A percentile compares a stretch with the other conserved stretches of the same genome.
phyloP scores from a whole-genome alignment of 2,113 vertebrate genomes.

The Grallaria varia region DNA sequence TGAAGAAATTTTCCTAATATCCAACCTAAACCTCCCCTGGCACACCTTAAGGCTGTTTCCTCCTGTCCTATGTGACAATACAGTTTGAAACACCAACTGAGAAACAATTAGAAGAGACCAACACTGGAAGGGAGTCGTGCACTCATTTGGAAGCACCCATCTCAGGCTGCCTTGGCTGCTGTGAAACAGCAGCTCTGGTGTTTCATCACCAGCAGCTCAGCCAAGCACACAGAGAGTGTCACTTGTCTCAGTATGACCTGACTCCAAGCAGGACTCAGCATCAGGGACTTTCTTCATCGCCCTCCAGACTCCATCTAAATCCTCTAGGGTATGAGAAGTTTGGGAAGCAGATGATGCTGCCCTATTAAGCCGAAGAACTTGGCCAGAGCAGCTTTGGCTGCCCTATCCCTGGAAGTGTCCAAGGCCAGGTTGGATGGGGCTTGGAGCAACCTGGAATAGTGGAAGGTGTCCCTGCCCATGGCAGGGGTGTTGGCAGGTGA shows the following conservation, averaged over 20 bases:
- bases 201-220: not conserved
- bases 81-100: not conserved
- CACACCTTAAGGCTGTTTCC: not conserved
- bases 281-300: not conserved
- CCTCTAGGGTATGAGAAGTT: not conserved
- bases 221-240: not conserved
- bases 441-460: not conserved
- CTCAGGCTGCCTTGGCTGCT: not conserved
- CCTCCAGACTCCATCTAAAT: not conserved
- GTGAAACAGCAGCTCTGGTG: not conserved
- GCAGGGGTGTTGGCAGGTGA: not conserved
- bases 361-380: not conserved
- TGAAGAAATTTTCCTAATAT: not conserved
- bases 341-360: not conserved
- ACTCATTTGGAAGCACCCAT: not conserved
- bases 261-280: not conserved
- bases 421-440: fast-evolving
- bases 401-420: not conserved
- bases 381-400: not conserved
- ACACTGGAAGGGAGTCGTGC: not conserved
- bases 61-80: not conserved
- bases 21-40: not conserved
- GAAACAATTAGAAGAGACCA: not conserved
- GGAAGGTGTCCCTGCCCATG: not conserved
- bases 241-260: not conserved